A percentile compares a stretch with the other conserved stretches of the same genome.
Conservation (phyloP, 2,888 invertebrate species). For the Stegana nigrithorax region DNA sequence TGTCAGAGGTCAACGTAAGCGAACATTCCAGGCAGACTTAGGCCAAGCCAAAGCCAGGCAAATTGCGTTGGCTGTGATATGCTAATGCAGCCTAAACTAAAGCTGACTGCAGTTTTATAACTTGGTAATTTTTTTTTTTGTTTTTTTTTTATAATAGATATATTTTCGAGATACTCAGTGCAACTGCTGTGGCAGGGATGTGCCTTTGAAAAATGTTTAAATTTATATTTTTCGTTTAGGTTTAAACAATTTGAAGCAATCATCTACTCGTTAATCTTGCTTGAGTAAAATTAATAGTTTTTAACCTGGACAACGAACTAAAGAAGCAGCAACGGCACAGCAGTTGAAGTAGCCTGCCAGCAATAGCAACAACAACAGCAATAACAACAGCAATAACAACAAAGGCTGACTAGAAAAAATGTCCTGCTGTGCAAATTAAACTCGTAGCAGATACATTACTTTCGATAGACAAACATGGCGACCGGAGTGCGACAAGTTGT, state of each 20-base stretch:
- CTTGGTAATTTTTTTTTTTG: not conserved
- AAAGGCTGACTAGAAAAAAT: constrained; percentile 42
- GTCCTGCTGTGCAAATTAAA: constrained; percentile 57
- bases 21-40: too few relatives aligned
- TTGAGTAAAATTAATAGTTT: constrained; percentile 63
- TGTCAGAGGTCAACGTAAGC: too few relatives aligned
- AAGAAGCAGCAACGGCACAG: too few relatives aligned
- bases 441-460: constrained; percentile 57
- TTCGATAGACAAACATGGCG: constrained; percentile 29
- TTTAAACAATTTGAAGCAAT: constrained; percentile 59
- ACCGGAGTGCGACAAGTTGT: too few relatives aligned
- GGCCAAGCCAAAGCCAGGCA: too few relatives aligned
- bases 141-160: not conserved
- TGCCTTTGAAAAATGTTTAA: not conserved
- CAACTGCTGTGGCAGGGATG: too few relatives aligned
- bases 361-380: not conserved
- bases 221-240: constrained; percentile 4
- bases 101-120: not conserved
- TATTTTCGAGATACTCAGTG: too few relatives aligned
- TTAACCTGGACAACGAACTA: constrained; percentile 42
- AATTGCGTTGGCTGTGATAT: too few relatives aligned
- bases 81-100: too few relatives aligned
- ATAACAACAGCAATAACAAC: constrained; percentile 1
- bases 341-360: too few relatives aligned
- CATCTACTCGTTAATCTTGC: constrained; percentile 65